Conservation (phyloP, 1,140 invertebrate genomes). For the Centruroides sculpturatus region DNA sequence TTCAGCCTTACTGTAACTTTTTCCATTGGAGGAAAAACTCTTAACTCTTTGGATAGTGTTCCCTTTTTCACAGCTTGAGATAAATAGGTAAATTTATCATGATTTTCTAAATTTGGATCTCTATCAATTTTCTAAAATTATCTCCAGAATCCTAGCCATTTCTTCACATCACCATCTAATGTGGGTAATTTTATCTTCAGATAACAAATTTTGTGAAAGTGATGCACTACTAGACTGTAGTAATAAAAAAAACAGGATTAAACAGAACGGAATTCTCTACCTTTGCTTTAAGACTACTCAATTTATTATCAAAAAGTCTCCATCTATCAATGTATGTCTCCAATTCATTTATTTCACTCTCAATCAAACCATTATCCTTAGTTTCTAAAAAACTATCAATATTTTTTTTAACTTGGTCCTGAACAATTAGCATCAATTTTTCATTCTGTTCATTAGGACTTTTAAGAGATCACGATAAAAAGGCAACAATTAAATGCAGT, state of each 20-base stretch:
- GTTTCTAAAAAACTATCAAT: neutral
- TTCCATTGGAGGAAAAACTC: slow-evolving; percentile 19
- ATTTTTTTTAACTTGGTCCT: neutral
- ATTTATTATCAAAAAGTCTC: neutral
- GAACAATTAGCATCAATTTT: neutral
- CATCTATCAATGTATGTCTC: neutral
- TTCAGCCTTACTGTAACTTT: slow-evolving; percentile 24
- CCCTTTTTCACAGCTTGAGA: slow-evolving; percentile 1
- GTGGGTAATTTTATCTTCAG: slow-evolving; percentile 3
- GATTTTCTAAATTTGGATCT: neutral
- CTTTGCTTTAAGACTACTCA: neutral
- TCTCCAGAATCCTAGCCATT: slow-evolving; percentile 5
- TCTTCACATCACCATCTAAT: slow-evolving; percentile 4
- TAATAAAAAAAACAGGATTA: neutral
- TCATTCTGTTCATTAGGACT: slow-evolving; percentile 4
- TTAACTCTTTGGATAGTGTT: slow-evolving; percentile 7
- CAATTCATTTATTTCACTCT: neutral
- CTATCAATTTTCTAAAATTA: slow-evolving; percentile 6
- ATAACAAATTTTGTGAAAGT: neutral
- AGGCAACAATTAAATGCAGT: no score
- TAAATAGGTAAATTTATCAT: slow-evolving; percentile 3
- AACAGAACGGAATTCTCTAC: neutral
- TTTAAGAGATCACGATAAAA: no score
- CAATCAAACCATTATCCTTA: neutral
- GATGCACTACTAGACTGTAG: no score